Conservation (phyloP, 2,888 invertebrate genomes). For the Temnothorax ravouxi region DNA sequence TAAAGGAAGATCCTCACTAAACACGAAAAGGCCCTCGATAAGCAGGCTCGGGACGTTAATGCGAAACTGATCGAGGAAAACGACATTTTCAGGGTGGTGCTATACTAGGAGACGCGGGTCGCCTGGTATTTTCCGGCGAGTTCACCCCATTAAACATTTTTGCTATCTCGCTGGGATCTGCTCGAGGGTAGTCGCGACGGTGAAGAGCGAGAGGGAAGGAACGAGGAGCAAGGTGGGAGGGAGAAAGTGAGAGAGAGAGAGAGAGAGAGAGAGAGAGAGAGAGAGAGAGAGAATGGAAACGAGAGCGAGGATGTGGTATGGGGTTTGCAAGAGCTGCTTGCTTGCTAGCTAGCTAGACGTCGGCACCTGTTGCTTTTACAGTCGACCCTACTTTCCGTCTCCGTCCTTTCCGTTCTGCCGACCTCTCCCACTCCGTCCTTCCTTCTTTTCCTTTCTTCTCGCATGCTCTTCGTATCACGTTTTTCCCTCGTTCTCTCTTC, state of each 20-base stretch:
- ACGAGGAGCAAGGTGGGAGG: slow-evolving; percentile 27
- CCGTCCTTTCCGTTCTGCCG: slow-evolving; percentile 43
- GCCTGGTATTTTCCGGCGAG: slow-evolving; percentile 84
- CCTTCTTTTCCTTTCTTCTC: slow-evolving; percentile 53
- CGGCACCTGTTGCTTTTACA: slow-evolving; percentile 85
- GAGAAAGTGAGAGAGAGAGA: slow-evolving; percentile 41
- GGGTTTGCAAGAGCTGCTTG: slow-evolving; percentile 75
- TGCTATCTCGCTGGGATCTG: slow-evolving; percentile 84
- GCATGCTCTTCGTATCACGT: slow-evolving; percentile 30
- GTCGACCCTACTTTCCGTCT: slow-evolving; percentile 73
- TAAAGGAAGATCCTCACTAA: slow-evolving; percentile 48
- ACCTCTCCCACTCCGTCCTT: slow-evolving; percentile 21
- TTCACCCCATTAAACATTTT: slow-evolving; percentile 86
- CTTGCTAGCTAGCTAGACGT: slow-evolving; percentile 82
- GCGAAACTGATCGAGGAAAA: slow-evolving; percentile 82
- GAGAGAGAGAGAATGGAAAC: slow-evolving; percentile 62
- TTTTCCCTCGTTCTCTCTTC: slow-evolving; percentile 51
- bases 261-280: slow-evolving; percentile 52
- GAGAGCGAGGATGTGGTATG: slow-evolving; percentile 63
- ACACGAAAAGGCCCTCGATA: slow-evolving; percentile 70
- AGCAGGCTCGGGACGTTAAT: slow-evolving; percentile 78
- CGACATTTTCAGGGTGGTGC: slow-evolving; percentile 79
- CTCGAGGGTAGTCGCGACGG: slow-evolving; percentile 72
- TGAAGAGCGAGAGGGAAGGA: slow-evolving; percentile 61
- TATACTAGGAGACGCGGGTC: slow-evolving; percentile 79